phyloP scores from a whole-genome alignment of 2,888 invertebrate species.

The Isotomurus palustris region DNA sequence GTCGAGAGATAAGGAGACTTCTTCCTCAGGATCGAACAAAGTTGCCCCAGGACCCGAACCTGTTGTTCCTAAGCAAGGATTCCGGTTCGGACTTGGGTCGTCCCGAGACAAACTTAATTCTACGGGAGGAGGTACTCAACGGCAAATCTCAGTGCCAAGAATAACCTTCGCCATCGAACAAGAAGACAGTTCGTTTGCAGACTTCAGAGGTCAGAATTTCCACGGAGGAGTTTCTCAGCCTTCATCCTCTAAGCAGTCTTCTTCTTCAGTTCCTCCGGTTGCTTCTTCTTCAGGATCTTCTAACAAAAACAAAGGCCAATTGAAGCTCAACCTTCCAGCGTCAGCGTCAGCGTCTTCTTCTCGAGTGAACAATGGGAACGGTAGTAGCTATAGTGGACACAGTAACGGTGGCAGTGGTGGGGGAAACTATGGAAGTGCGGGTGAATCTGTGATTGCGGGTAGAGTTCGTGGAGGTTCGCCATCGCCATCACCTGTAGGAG shows the following conservation, averaged over 20 bases:
- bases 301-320: not conserved
- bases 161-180: slow-evolving; percentile 27
- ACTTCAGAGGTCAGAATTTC: slow-evolving; percentile 5
- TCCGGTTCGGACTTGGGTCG: not conserved
- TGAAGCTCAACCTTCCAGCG: not conserved
- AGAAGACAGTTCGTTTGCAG: slow-evolving; percentile 5
- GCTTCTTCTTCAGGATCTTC: not conserved
- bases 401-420: slow-evolving; percentile 21
- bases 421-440: slow-evolving; percentile 7
- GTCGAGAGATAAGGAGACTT: not conserved
- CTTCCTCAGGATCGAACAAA: not conserved
- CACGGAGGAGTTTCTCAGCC: slow-evolving; percentile 5
- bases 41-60: not conserved
- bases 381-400: not conserved
- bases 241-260: not conserved
- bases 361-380: too few relatives aligned
- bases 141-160: slow-evolving; percentile 24
- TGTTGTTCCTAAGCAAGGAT: not conserved
- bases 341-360: not conserved
- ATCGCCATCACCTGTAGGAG: not conserved
- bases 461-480: not conserved
- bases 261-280: not conserved
- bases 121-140: not conserved
- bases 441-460: not conserved
- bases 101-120: not conserved